Evolutionary conservation across 2,797 vertebrate genomes (phyloP).

Genomic region (Eremophila alpestris): DNA sequence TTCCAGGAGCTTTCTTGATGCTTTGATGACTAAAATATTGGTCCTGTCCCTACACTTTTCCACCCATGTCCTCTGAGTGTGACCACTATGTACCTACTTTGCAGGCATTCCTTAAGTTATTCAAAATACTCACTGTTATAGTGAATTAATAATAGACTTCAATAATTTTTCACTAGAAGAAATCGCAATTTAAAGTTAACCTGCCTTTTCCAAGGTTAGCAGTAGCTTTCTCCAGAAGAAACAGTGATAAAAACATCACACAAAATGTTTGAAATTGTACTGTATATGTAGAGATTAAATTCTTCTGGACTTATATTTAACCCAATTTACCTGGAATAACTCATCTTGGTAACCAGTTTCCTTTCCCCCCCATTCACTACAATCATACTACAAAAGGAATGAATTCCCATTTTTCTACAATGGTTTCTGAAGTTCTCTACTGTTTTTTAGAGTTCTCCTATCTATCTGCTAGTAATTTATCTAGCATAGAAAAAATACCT

Average conservation of each 20-base stretch:
- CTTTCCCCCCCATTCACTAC: rapidly evolving
- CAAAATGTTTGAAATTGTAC: neutral
- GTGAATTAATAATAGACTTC: neutral
- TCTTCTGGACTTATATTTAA: neutral
- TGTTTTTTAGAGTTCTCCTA: neutral
- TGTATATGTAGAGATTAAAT: neutral
- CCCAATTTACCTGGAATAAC: neutral
- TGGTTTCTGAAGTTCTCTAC: neutral
- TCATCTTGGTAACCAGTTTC: neutral
- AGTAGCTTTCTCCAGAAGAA: neutral
- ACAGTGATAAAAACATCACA: neutral
- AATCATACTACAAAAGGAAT: neutral
- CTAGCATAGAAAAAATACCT: neutral
- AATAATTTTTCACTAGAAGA: neutral
- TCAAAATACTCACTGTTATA: neutral
- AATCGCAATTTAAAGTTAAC: neutral
- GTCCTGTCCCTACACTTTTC: neutral
- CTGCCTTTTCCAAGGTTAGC: neutral
- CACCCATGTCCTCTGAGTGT: neutral
- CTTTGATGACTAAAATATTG: neutral
- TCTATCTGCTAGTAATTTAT: neutral
- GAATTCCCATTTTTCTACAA: neutral
- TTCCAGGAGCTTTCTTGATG: neutral
- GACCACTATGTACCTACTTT: neutral
- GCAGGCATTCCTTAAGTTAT: neutral